A percentile compares a stretch with the other conserved stretches of the same genome.
These are phyloP conservation scores for Leucozona laternaria DNA, from an alignment of 2,888 invertebrate species.

Conservation along the genomic window DNA sequence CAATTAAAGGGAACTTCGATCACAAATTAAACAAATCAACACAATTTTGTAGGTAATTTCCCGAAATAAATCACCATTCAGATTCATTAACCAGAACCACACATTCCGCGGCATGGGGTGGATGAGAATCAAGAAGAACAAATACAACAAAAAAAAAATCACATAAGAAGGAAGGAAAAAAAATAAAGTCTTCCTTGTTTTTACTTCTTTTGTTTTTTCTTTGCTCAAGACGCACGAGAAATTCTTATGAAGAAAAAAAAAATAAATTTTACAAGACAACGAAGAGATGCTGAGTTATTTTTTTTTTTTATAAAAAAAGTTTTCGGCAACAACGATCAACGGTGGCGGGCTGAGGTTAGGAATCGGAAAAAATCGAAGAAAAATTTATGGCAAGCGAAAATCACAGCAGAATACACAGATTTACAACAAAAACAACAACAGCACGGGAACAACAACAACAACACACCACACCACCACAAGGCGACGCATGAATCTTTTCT, in stretches of 20 bases:
- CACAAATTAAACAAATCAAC: slow-evolving; percentile 58
- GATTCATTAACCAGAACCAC: no score
- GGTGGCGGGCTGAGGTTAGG: slow-evolving; percentile 29
- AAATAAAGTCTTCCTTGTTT: slow-evolving; percentile 39
- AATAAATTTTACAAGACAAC: slow-evolving; percentile 30
- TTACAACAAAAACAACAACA: slow-evolving; percentile 29
- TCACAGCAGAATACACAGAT: slow-evolving; percentile 54
- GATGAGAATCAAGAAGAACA: slow-evolving; percentile 20
- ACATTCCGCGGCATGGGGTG: slow-evolving; percentile 70
- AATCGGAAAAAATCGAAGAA: slow-evolving; percentile 62
- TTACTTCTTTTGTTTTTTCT: slow-evolving; percentile 9
- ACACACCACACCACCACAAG: slow-evolving; percentile 35
- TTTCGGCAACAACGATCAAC: slow-evolving; percentile 13
- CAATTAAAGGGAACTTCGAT: neutral
- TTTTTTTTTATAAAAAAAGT: slow-evolving; percentile 27
- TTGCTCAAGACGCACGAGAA: slow-evolving; percentile 26
- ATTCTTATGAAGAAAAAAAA: neutral
- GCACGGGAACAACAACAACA: slow-evolving; percentile 22
- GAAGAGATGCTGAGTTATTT: slow-evolving; percentile 9
- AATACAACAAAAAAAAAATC: slow-evolving; percentile 23
- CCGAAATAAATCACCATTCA: slow-evolving; percentile 69
- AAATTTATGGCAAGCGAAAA: slow-evolving; percentile 64
- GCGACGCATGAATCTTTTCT: slow-evolving; percentile 58
- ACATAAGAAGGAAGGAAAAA: slow-evolving; percentile 30
- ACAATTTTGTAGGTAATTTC: slow-evolving; percentile 62